Conservation (phyloP, 2,113 vertebrate genomes). For the Cinclus cinclus region DNA sequence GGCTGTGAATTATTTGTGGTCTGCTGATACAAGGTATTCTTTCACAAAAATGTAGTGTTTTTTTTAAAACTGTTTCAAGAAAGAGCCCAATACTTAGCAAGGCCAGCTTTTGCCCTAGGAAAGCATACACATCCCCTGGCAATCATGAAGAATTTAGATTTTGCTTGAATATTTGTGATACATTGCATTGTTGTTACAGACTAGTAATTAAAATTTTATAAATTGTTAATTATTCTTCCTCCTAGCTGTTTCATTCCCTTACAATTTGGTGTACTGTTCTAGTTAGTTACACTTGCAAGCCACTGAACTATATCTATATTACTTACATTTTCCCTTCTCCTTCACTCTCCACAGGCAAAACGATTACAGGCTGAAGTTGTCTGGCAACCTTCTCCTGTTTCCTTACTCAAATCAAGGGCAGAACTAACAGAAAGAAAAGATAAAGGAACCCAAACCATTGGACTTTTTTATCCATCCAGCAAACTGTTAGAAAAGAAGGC, state of each 20-base stretch:
- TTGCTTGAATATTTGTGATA: neutral
- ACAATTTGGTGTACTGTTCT: neutral
- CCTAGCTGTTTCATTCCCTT: neutral
- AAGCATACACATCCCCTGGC: neutral
- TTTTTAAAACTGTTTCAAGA: neutral
- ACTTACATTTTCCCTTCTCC: neutral
- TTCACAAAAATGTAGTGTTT: neutral
- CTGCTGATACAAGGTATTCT: neutral
- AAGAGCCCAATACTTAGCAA: neutral
- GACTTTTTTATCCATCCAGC: conserved; percentile 89
- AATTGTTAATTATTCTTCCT: neutral
- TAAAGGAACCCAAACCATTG: conserved; percentile 83
- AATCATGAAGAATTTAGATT: neutral
- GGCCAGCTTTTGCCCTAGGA: neutral
- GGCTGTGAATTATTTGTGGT: neutral
- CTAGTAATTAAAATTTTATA: neutral
- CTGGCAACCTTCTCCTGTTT: conserved; percentile 66
- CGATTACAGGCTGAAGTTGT: conserved; percentile 31
- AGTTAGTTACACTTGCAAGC: neutral
- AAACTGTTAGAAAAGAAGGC: conserved; percentile 77
- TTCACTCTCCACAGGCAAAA: neutral
- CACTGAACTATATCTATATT: neutral
- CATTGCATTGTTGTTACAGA: neutral
- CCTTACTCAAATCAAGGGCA: neutral
- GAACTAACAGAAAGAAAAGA: conserved; percentile 61